phyloP scores from a whole-genome alignment of 2,888 invertebrate species.

The Drosophila paramelanica region DNA sequence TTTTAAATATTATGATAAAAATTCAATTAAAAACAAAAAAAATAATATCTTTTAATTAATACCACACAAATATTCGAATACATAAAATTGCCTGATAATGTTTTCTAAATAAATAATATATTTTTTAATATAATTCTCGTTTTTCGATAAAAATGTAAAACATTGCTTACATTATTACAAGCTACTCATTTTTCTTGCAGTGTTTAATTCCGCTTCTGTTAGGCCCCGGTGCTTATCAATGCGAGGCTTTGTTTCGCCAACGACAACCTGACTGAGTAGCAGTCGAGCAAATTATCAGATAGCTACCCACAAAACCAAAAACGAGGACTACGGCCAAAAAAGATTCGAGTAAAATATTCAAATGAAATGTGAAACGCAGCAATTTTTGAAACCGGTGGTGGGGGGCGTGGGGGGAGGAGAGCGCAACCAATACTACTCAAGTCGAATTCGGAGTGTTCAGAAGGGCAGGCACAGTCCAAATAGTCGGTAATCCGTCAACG shows the following conservation, averaged over 20 bases:
- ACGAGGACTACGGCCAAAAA: slow-evolving; percentile 42
- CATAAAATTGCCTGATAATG: too few species aligned
- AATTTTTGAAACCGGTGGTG: slow-evolving; percentile 40
- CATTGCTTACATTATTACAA: not conserved
- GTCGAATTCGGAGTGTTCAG: slow-evolving; percentile 16
- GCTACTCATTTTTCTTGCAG: slow-evolving; percentile 26
- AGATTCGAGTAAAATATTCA: slow-evolving; percentile 73
- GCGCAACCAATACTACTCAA: slow-evolving; percentile 2
- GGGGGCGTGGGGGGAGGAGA: not conserved
- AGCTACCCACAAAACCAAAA: slow-evolving; percentile 48
- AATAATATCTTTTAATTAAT: too few species aligned
- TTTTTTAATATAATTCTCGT: too few species aligned
- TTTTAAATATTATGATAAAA: too few species aligned
- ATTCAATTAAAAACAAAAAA: too few species aligned
- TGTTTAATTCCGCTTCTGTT: slow-evolving; percentile 33
- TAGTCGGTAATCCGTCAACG: slow-evolving; percentile 84
- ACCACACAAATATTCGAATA: too few species aligned
- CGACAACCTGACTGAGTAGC: slow-evolving; percentile 43
- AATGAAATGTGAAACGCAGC: slow-evolving; percentile 81
- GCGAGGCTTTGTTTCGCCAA: slow-evolving; percentile 64
- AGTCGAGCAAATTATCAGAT: slow-evolving; percentile 78
- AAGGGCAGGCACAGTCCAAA: slow-evolving; percentile 54
- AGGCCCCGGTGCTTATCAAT: slow-evolving; percentile 67
- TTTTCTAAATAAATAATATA: too few species aligned
- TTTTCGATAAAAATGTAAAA: not conserved